Evolutionary conservation across 2,797 vertebrate genomes (phyloP), one percentile per base, ranked within the genome.

Genomic region (Aratinga solstitialis): DNA sequence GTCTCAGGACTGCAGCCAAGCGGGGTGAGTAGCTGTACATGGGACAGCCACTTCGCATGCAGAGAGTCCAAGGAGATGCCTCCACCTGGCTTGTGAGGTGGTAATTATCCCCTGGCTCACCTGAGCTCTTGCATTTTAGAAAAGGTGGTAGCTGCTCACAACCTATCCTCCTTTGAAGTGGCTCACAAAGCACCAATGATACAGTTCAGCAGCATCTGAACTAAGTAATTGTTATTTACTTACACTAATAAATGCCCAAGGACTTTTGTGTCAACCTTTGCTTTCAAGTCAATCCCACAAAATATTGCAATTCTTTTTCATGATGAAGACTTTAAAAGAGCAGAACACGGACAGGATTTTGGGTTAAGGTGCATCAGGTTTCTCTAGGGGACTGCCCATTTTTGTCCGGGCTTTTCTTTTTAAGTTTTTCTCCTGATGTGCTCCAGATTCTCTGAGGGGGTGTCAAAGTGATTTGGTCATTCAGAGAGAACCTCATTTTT

Each of bases 261-360:
- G 7, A 42, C 38, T 61, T 67, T 47, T 62, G 42, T 66, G 66
- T 59, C 65, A 92, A 50, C 7, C 30, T 76, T 58, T 79, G 36
- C 47, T 95, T 93, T 90, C 77, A 90, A 85, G 92, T 85, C 24
- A 24, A 51, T 30, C 18, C 34, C 45, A 43, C 61, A 78, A 71
- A 72, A 59, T 22, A 50, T 2, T 69, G 27, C 9, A 47, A 63
- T n/a, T 38, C 21, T 32, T 83, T 45, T 65, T 51, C 48, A 48
- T 16, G 29, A 54, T 17, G 42, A 78, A 40, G 40, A 32, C 36
- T 65, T 53, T 58, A 47, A 75, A 77, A 77, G 27, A 88, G 45
- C 18, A 74, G 48, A 43, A 62, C 7, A 22, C 0, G 4, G 23
- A 22, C 15, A 69, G 30, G 27, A 69, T 62, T 83, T 88, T 51